Evolutionary conservation across 1,140 invertebrate genomes (phyloP), one percentile per base, ranked within the genome.

Genomic region (Centruroides sculpturatus): DNA sequence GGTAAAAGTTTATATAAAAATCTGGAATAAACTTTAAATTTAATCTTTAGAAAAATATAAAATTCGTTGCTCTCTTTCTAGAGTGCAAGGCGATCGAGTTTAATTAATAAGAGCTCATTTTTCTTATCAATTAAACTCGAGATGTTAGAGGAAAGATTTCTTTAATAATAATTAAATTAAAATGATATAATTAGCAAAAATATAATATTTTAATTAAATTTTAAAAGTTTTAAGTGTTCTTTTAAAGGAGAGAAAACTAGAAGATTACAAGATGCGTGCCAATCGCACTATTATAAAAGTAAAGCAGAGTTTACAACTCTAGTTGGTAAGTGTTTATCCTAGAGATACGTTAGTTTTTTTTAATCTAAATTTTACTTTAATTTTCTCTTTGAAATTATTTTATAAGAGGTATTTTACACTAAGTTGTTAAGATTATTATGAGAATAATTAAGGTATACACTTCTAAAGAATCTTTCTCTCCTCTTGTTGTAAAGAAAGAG

Each of bases 271-370:
- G 65, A 66, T 34, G 65, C 65, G 12, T 66, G 65, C 47, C 48
- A 51, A 10, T 54, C 59, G 6, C 52, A 57, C 10, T 65, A 64
- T 56, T 66, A 66, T 60, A 64, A 65, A 54, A 54, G 57, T 55
- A 54, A 47, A 34, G 63, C 66, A 34, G 69, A 67, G 53, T 67
- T 56, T 56, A 64, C 66, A 51, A 69, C 68, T 47, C 60, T 71
- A 52, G 64, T 71, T 41, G 66, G 66, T 62, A 62, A 67, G 66
- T 64, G 1, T 10, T n/a, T 47, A 8, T 8, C 8, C 8, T 41
- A 6, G 8, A 41, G 8, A 41, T 41, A 41, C 8, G 8, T 6
- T 41, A 41, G 8, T 41, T 41, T 41, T 41, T 41, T 41, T 41
- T 41, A 0, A 8, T 23, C 23, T 23, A 23, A 23, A 23, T 23